A percentile compares a stretch with the other conserved stretches of the same genome.
These are phyloP conservation scores for Neogale vison DNA, from an alignment of 2,113 vertebrate species.

Conservation along the genomic window DNA sequence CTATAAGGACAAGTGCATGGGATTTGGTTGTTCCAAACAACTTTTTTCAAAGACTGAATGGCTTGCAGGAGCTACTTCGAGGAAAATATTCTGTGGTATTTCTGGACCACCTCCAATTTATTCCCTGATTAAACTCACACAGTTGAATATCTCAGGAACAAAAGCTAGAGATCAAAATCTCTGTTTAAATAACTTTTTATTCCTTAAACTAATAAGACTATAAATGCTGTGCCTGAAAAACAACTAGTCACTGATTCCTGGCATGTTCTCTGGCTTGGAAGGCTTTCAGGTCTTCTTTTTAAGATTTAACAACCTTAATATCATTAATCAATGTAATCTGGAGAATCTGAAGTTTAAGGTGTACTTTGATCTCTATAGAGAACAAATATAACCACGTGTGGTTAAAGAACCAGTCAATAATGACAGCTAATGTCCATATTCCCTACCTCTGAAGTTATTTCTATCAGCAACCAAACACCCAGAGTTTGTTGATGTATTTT, in stretches of 20 bases:
- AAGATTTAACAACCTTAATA: conserved; percentile 87
- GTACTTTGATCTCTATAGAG: conserved; percentile 88
- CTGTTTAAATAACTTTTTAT: conserved; percentile 71
- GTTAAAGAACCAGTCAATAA: conserved; percentile 73
- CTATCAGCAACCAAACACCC: conserved; percentile 70
- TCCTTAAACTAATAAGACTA: conserved; percentile 87
- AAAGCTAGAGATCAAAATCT: conserved; percentile 49
- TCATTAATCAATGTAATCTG: conserved; percentile 71
- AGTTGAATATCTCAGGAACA: conserved; percentile 83
- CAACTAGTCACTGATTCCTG: conserved; percentile 82
- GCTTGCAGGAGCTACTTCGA: conserved; percentile 76
- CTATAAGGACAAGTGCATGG: conserved; percentile 73
- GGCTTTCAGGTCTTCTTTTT: conserved; percentile 79
- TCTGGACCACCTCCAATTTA: conserved; percentile 85
- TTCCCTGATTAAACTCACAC: conserved; percentile 80
- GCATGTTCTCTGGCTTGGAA: conserved; percentile 90
- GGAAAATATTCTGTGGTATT: conserved; percentile 83
- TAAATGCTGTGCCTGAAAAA: conserved; percentile 86
- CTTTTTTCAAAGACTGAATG: conserved; percentile 66
- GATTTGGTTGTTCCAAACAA: conserved; percentile 61
- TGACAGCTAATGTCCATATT: conserved; percentile 80
- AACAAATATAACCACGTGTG: conserved; percentile 85
- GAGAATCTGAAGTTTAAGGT: conserved; percentile 75
- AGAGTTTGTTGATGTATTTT: conserved; percentile 81
- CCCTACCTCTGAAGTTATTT: conserved; percentile 84